A percentile compares a stretch with the other conserved stretches of the same genome.
Evolutionary conservation across 2,797 vertebrate species (phyloP).

Genomic region (Pagetopsis macropterus): DNA sequence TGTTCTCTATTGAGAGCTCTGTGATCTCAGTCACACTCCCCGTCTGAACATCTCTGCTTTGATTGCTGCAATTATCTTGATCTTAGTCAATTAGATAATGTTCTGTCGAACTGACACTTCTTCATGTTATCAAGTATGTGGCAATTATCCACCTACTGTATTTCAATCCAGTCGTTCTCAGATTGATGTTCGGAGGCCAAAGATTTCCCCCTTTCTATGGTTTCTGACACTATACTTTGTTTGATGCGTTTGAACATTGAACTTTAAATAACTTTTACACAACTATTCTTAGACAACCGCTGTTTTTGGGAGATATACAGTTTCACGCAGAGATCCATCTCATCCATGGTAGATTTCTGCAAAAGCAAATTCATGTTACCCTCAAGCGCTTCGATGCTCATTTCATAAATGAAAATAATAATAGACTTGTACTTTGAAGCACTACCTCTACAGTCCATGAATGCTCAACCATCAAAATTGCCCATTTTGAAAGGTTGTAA

Average conservation of each 20-base stretch:
- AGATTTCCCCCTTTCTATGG: conserved; percentile 7
- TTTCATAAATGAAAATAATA: background rate
- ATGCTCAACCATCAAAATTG: conserved; percentile 12
- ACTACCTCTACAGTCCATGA: background rate
- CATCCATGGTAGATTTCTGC: conserved; percentile 8
- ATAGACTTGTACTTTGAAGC: background rate
- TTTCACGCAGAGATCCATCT: conserved; percentile 19
- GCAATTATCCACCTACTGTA: conserved; percentile 14
- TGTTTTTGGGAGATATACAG: background rate
- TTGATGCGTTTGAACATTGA: conserved; percentile 5
- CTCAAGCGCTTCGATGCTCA: background rate
- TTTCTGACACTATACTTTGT: conserved; percentile 3
- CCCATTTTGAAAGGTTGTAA: background rate
- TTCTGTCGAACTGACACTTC: conserved; percentile 38
- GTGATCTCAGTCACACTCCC: conserved; percentile 25
- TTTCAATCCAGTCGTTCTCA: conserved; percentile 24
- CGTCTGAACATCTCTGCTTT: conserved; percentile 24
- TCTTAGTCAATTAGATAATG: conserved; percentile 37
- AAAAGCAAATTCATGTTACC: background rate
- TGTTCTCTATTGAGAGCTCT: conserved; percentile 22
- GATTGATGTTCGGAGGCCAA: background rate
- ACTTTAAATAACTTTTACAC: background rate
- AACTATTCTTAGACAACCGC: background rate
- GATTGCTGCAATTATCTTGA: conserved; percentile 43
- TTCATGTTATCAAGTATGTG: background rate